Percentiles rank a stretch among this genome's conserved stretches.
Conservation (phyloP, 2,888 invertebrate species). For the Epistrophe grossulariae region DNA sequence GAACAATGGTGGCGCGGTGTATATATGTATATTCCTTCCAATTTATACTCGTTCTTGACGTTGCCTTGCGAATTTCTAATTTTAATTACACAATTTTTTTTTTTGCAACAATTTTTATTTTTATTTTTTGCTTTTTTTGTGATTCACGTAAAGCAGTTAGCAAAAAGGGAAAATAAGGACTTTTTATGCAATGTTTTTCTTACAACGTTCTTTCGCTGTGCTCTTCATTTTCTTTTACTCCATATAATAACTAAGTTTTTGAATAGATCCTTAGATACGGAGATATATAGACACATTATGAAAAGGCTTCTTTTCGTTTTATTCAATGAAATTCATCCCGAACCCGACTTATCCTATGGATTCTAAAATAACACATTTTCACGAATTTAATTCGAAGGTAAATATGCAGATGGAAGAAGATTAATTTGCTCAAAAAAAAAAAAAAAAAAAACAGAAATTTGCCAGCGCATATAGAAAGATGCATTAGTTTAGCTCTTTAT, state of each 20-base stretch:
- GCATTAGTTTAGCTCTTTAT: constrained; percentile 4
- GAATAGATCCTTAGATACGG: neutral
- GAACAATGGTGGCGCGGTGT: constrained; percentile 40
- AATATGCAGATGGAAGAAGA: constrained; percentile 50
- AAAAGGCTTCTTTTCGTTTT: constrained; percentile 25
- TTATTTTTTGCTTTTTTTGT: neutral
- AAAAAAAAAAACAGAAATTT: neutral
- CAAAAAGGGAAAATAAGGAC: constrained; percentile 1
- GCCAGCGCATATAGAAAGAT: neutral
- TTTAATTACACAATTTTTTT: constrained; percentile 66
- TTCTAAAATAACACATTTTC: constrained; percentile 51
- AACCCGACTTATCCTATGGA: neutral
- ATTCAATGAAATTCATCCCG: constrained; percentile 3
- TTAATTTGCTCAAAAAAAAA: constrained; percentile 9
- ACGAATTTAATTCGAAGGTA: constrained; percentile 60
- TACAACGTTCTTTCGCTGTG: constrained; percentile 40
- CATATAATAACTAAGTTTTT: constrained; percentile 8
- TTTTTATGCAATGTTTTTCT: constrained; percentile 43
- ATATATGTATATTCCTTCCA: constrained; percentile 27
- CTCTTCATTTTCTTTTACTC: constrained; percentile 20
- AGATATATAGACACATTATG: neutral
- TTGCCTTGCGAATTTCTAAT: constrained; percentile 68
- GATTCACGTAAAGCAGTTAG: constrained; percentile 17
- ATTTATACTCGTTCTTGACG: constrained; percentile 40
- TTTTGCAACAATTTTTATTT: neutral